phyloP scores from a whole-genome alignment of 2,113 vertebrate genomes.

The Vicugna pacos region DNA sequence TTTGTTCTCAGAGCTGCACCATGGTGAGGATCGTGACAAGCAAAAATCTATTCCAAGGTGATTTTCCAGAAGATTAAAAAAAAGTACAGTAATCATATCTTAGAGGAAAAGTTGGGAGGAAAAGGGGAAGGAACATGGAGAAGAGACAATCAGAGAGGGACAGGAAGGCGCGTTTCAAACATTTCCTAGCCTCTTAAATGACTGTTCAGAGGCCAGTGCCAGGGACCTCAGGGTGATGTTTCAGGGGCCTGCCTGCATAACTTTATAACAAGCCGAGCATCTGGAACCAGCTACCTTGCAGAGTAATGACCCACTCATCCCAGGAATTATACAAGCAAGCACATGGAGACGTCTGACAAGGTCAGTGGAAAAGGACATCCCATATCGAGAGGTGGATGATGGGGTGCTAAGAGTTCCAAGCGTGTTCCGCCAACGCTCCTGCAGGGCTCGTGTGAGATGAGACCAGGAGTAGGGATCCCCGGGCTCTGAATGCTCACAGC shows the following conservation, averaged over 20 bases:
- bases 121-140: neutral
- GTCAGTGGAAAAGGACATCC: neutral
- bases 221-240: neutral
- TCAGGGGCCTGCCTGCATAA: neutral
- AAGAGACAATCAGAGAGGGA: neutral
- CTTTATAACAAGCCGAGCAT: neutral
- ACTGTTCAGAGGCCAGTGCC: neutral
- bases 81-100: neutral
- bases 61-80: neutral
- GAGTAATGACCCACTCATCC: neutral
- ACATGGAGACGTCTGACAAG: neutral
- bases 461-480: too few species aligned
- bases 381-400: fast-evolving
- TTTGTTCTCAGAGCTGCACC: neutral
- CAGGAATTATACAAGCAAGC: neutral
- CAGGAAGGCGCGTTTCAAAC: neutral
- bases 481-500: neutral
- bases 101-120: neutral
- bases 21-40: neutral
- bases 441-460: neutral
- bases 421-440: neutral
- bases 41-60: neutral
- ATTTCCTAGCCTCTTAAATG: neutral
- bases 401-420: too few species aligned
- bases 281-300: neutral